phyloP scores from a whole-genome alignment of 2,888 invertebrate species.

The Tenthredo scrophulariae region DNA sequence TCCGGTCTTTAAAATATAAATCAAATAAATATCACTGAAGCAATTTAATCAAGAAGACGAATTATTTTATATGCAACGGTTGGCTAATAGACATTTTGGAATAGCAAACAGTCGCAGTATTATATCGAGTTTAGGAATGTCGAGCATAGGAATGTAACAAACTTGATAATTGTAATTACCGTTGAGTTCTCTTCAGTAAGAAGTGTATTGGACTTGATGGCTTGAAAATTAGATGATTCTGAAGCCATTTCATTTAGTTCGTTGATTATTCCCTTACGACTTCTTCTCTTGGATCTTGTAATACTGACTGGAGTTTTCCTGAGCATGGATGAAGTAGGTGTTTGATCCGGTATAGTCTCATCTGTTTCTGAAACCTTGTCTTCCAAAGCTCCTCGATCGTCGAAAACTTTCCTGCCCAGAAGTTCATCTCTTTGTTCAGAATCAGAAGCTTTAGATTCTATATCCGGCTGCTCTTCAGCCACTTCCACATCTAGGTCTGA shows the following conservation, averaged over 20 bases:
- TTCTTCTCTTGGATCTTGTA: background rate
- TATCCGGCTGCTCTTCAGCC: background rate
- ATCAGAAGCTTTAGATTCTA: background rate
- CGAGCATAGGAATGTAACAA: background rate
- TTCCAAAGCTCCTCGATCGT: background rate
- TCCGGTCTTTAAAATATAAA: background rate
- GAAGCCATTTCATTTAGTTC: background rate
- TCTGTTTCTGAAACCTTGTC: too few species aligned
- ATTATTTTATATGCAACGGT: background rate
- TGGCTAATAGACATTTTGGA: background rate
- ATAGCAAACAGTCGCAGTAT: background rate
- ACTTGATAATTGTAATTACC: background rate
- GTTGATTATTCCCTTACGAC: background rate
- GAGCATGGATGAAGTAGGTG: background rate
- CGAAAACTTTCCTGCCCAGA: background rate
- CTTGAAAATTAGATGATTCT: background rate
- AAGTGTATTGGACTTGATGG: background rate
- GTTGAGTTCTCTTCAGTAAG: background rate
- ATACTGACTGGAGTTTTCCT: background rate
- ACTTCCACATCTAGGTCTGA: background rate
- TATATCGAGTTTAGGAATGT: background rate
- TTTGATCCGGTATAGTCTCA: background rate
- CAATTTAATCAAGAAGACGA: background rate
- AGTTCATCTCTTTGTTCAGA: background rate
- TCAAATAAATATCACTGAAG: background rate